Percentiles rank a stretch among this genome's conserved stretches.
These are phyloP conservation scores for Graphium colonna DNA, from an alignment of 2,888 invertebrate species.

Conservation along the genomic window DNA sequence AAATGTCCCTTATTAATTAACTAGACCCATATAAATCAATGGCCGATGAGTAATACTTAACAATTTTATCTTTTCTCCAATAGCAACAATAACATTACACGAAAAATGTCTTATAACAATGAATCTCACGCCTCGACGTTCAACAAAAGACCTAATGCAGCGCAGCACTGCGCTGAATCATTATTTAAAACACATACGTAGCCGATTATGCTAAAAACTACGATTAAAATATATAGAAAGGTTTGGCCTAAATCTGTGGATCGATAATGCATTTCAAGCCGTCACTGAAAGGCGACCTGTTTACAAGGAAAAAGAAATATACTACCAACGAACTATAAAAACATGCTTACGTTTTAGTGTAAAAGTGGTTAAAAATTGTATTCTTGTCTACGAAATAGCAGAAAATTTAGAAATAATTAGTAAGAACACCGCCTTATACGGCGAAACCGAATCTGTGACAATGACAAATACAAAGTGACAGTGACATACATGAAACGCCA, in stretches of 20 bases:
- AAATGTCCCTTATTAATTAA: too few species aligned
- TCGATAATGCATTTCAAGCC: slow-evolving; percentile 31
- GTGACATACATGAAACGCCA: too few species aligned
- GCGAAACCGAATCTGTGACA: not conserved
- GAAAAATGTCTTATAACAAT: not conserved
- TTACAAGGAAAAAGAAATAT: too few species aligned
- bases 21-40: too few species aligned
- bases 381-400: not conserved
- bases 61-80: not conserved
- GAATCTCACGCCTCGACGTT: not conserved
- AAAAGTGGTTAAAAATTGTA: not conserved
- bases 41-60: too few species aligned
- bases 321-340: too few species aligned
- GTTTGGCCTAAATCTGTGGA: slow-evolving; percentile 30
- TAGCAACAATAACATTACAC: slow-evolving; percentile 1
- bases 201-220: slow-evolving; percentile 12
- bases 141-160: not conserved
- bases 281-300: not conserved
- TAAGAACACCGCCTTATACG: not conserved
- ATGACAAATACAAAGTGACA: too few species aligned
- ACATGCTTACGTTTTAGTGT: too few species aligned
- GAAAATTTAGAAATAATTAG: not conserved
- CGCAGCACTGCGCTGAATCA: not conserved
- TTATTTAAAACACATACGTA: not conserved
- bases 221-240: slow-evolving; percentile 20